Conservation (phyloP, 2,797 vertebrate genomes). For the Podargus strigoides region DNA sequence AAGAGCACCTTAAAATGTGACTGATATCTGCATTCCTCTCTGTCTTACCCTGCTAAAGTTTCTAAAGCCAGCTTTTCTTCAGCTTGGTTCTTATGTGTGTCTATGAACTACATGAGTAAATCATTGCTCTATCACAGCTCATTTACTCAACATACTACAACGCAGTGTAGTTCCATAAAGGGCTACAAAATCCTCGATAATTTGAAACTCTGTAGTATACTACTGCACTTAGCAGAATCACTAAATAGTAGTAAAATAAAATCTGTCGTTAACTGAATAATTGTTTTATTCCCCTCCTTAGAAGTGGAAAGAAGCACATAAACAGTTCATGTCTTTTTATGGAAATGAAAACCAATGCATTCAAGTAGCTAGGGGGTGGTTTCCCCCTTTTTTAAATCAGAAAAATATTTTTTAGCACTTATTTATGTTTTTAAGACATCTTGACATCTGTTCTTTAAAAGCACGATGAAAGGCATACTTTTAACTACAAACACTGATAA, state of each 20-base stretch:
- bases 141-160: neutral
- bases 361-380: slow-evolving; percentile 14
- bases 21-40: neutral
- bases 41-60: neutral
- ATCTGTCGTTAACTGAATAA: neutral
- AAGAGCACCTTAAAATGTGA: neutral
- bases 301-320: neutral
- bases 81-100: neutral
- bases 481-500: slow-evolving; percentile 65
- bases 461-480: slow-evolving; percentile 58
- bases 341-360: slow-evolving; percentile 43
- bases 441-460: slow-evolving; percentile 69
- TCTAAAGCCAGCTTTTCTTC: neutral
- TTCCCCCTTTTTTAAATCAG: slow-evolving; percentile 13
- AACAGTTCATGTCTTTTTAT: slow-evolving; percentile 37
- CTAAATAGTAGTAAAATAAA: slow-evolving; percentile 16
- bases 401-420: slow-evolving; percentile 53
- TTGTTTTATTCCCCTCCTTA: neutral
- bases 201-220: neutral
- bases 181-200: neutral
- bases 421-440: slow-evolving; percentile 51
- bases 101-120: neutral
- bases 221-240: neutral
- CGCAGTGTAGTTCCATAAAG: neutral
- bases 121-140: neutral